phyloP scores from a whole-genome alignment of 1,140 invertebrate species.

The Papilio aristodemus region DNA sequence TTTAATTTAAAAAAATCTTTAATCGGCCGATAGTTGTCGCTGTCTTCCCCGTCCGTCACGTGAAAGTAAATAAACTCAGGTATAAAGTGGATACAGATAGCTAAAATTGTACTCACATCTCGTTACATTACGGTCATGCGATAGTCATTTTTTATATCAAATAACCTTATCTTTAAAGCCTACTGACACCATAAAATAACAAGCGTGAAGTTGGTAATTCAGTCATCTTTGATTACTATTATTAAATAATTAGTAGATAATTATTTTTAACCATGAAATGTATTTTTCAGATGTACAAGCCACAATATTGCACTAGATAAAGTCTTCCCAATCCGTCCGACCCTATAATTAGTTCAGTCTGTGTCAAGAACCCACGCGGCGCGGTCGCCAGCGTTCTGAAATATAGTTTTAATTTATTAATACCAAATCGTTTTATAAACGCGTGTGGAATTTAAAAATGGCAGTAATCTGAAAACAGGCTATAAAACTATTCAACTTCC shows the following conservation, averaged over 20 bases:
- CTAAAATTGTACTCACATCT: too few relatives aligned
- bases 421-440: background rate
- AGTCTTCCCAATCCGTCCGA: conserved; percentile 8
- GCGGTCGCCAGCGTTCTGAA: background rate
- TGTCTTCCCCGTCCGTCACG: too few relatives aligned
- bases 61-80: too few relatives aligned
- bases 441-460: background rate
- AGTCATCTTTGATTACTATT: too few relatives aligned
- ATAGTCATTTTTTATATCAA: too few relatives aligned
- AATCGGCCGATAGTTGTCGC: too few relatives aligned
- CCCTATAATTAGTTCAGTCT: conserved; percentile 5
- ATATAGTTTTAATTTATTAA: background rate
- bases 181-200: too few relatives aligned
- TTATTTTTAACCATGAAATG: background rate
- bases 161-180: too few relatives aligned
- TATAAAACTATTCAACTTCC: background rate
- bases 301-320: background rate
- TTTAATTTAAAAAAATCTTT: too few relatives aligned
- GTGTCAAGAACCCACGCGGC: background rate
- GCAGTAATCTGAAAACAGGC: background rate
- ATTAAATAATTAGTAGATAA: background rate
- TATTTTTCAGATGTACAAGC: background rate
- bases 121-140: too few relatives aligned
- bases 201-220: too few relatives aligned
- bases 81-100: too few relatives aligned